A percentile compares a stretch with the other conserved stretches of the same genome.
Conservation (phyloP, 2,113 vertebrate genomes). For the Colistium nudipinnis region DNA sequence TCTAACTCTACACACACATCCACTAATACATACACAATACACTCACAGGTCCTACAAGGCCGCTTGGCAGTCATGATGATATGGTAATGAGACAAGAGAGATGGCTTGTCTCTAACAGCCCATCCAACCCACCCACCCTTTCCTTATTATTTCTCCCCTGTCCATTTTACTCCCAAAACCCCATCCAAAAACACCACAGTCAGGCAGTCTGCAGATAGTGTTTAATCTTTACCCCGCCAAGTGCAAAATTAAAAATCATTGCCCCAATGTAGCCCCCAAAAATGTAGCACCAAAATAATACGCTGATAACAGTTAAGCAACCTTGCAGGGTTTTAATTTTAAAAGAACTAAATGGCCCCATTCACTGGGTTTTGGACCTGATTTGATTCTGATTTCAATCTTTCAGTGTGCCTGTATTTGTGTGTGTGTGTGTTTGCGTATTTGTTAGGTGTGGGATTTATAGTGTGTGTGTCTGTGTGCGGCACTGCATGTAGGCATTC, state of each 20-base stretch:
- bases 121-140: constrained; percentile 14
- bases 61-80: constrained; percentile 50
- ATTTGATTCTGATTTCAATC: too few relatives aligned
- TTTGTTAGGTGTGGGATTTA: constrained; percentile 22
- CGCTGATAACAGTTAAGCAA: constrained; percentile 16
- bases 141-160: constrained; percentile 4
- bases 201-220: constrained; percentile 25
- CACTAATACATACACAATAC: background rate
- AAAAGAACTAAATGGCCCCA: background rate
- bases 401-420: constrained; percentile 16
- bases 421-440: constrained; percentile 21
- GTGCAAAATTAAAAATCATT: constrained; percentile 36
- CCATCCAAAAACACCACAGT: constrained; percentile 25
- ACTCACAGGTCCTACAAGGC: constrained; percentile 41
- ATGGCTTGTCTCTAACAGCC: constrained; percentile 57
- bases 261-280: constrained; percentile 9
- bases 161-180: constrained; percentile 35
- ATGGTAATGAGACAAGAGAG: constrained; percentile 66
- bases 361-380: background rate
- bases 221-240: constrained; percentile 22
- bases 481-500: constrained; percentile 20
- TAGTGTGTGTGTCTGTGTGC: constrained; percentile 14
- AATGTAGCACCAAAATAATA: constrained; percentile 15
- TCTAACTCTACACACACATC: constrained; percentile 20
- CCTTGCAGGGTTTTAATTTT: constrained; percentile 17